Conservation (phyloP, 2,888 invertebrate genomes). For the Leptarthrus brevirostris region DNA sequence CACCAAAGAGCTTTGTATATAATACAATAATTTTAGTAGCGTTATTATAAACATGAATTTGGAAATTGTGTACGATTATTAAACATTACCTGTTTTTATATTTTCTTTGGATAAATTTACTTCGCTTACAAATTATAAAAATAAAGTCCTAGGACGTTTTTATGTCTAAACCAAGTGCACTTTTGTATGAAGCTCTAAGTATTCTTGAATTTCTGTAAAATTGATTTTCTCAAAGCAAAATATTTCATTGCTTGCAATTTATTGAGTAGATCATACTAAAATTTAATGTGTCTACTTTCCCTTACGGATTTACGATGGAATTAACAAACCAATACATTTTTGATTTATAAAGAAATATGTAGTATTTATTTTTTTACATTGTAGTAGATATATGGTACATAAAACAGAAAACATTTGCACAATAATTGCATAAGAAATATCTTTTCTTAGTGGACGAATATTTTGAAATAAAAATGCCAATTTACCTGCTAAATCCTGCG, state of each 20-base stretch:
- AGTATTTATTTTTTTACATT: conserved; percentile 29
- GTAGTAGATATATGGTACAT: conserved; percentile 1
- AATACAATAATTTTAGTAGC: no score
- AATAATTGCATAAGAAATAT: conserved; percentile 33
- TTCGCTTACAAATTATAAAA: conserved; percentile 44
- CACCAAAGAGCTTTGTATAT: no score
- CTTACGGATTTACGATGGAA: no score
- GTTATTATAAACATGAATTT: no score
- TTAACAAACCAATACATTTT: background rate
- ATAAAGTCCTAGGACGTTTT: conserved; percentile 39
- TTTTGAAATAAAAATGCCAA: conserved; percentile 2
- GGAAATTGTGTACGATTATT: conserved; percentile 15
- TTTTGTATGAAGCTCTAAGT: conserved; percentile 49
- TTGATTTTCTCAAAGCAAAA: conserved; percentile 13
- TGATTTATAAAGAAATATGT: conserved; percentile 7
- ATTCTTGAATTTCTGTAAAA: conserved; percentile 40
- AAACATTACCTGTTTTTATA: conserved; percentile 30
- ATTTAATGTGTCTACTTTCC: background rate
- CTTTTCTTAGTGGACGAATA: conserved; percentile 39
- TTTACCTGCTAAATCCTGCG: background rate
- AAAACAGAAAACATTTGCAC: conserved; percentile 17
- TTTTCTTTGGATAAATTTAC: conserved; percentile 43
- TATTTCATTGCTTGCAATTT: conserved; percentile 13
- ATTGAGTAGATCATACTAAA: background rate
- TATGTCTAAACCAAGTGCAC: conserved; percentile 52